Evolutionary conservation across 2,888 invertebrate genomes (phyloP).

Genomic region (Xylocampa areola): DNA sequence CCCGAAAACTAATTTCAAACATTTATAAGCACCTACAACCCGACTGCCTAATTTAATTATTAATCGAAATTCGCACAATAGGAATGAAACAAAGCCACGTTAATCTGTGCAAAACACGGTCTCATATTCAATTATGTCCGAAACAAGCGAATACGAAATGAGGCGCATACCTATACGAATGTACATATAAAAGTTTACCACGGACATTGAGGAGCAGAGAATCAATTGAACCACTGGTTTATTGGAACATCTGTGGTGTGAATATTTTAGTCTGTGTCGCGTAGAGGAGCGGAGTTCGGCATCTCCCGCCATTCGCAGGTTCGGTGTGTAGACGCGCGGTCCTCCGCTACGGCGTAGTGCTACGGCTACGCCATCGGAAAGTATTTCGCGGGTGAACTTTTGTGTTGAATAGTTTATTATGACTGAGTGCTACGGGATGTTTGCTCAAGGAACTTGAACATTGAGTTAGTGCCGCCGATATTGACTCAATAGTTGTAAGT

Average conservation of each 20-base stretch:
- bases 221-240: conserved; percentile 52
- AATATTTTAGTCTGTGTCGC: conserved; percentile 51
- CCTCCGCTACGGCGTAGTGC: conserved; percentile 72
- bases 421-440: conserved; percentile 56
- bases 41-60: conserved; percentile 66
- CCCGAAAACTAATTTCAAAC: conserved; percentile 63
- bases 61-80: conserved; percentile 67
- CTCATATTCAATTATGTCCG: conserved; percentile 73
- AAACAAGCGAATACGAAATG: conserved; percentile 65
- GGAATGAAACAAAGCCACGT: conserved; percentile 68
- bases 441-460: conserved; percentile 49
- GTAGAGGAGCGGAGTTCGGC: conserved; percentile 27
- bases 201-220: conserved; percentile 45
- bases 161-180: conserved; percentile 55
- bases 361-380: conserved; percentile 65
- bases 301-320: conserved; percentile 74
- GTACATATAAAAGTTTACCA: conserved; percentile 41
- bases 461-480: conserved; percentile 28
- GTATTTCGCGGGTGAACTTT: conserved; percentile 68
- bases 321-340: conserved; percentile 74
- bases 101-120: conserved; percentile 70
- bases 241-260: conserved; percentile 41
- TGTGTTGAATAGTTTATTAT: conserved; percentile 57
- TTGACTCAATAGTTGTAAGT: conserved; percentile 36
- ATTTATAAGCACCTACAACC: conserved; percentile 57